Evolutionary conservation across 2,113 vertebrate genomes (phyloP), one percentile per base, ranked within the genome.

Genomic region (Athene cunicularia): DNA sequence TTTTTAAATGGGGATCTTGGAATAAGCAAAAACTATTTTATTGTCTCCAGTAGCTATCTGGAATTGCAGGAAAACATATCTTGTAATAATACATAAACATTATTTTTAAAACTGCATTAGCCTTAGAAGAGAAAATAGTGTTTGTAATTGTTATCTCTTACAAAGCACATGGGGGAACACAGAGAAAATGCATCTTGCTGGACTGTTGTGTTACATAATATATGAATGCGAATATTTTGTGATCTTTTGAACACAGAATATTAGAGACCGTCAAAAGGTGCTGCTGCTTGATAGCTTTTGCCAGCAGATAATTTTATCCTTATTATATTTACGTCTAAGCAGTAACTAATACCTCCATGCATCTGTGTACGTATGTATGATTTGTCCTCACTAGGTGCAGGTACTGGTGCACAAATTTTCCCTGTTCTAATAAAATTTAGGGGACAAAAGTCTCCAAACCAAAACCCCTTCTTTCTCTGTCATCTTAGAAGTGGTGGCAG

Each of bases 111-210:
- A 59, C 60, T 86, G 1, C 49, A 68, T 90, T 92, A 93, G 28
- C 70, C 27, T 79, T 83, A 56, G 66, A 43, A 76, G 71, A 76
- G 45, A 68, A 86, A 93, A 85, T 35, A 72, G 39, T 45, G 82
- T 94, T 92, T 93, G 75, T 82, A 96, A 70, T 87, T 90, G 70
- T 86, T 94, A 76, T 60, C 49, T 90, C 58, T 82, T 90, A 43
- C 15, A 90, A 73, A 85, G 66, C 84, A 85, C 30, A 80, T 66
- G 58, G 70, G 49, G 66, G 88, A 89, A 27, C 18, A 8, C n/a
- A 53, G 14, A n/a, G 33, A 47, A 87, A 58, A 74, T 23, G 20
- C 49, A 70, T 93, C 66, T 85, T 80, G 39, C 45, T 68, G 56
- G 52, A 79, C 87, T 81, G 63, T 71, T 72, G 19, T 90, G 72